A percentile compares a stretch with the other conserved stretches of the same genome.
phyloP scores from a whole-genome alignment of 1,140 invertebrate species.

The Aplysia californica region DNA sequence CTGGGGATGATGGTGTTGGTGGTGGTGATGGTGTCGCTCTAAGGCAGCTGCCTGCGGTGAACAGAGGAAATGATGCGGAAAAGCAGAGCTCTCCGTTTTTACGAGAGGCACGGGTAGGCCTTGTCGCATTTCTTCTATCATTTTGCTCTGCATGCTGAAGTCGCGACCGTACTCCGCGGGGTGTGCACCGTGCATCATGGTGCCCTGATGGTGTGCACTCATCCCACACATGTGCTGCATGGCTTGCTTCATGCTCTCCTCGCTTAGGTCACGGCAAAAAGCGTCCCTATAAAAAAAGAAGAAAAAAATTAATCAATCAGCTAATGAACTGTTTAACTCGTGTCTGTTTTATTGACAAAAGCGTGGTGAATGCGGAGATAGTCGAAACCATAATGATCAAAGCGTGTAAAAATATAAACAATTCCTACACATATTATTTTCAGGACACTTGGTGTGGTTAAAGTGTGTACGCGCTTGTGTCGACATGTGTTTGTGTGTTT shows the following conservation, averaged over 20 bases:
- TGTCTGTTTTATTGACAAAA: too few species aligned
- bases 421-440: too few species aligned
- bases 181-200: slow-evolving; percentile 19
- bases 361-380: too few species aligned
- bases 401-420: too few species aligned
- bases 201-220: slow-evolving; percentile 8
- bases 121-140: slow-evolving; percentile 13
- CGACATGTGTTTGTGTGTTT: neutral
- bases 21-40: neutral
- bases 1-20: neutral
- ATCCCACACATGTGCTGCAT: slow-evolving; percentile 27
- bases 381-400: too few species aligned
- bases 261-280: slow-evolving; percentile 9
- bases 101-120: neutral
- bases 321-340: too few species aligned
- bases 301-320: too few species aligned
- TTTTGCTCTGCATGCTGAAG: slow-evolving; percentile 19
- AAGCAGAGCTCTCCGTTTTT: slow-evolving; percentile 13
- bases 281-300: slow-evolving; percentile 8
- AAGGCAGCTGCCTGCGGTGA: slow-evolving; percentile 8
- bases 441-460: too few species aligned
- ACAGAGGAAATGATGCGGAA: slow-evolving; percentile 17
- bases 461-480: neutral
- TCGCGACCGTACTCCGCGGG: slow-evolving; percentile 17
- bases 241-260: slow-evolving; percentile 28